Evolutionary conservation across 2,113 vertebrate species (phyloP).

Genomic region (Varanus salvator): DNA sequence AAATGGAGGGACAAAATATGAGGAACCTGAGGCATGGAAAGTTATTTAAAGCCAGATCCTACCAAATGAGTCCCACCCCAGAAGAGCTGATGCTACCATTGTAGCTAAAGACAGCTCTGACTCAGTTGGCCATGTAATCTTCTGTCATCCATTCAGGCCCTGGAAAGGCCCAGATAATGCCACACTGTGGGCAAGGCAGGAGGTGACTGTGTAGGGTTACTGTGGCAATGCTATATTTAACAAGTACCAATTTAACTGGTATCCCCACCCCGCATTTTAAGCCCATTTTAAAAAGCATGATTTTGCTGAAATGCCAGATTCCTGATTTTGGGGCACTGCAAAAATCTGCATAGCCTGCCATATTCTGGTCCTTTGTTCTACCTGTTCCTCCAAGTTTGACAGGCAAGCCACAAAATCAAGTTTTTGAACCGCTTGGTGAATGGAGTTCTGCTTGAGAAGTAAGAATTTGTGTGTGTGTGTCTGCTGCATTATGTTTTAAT

Average conservation of each 20-base stretch:
- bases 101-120: background rate
- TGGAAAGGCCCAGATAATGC: background rate
- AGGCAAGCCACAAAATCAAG: background rate
- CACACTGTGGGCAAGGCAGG: background rate
- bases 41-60: background rate
- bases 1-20: background rate
- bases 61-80: background rate
- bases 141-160: background rate
- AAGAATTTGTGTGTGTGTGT: background rate
- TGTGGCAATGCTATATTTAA: constrained; percentile 1
- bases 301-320: background rate
- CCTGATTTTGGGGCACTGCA: background rate
- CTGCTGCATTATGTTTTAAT: background rate
- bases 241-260: background rate
- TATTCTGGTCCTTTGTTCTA: no score
- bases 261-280: background rate
- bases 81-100: background rate
- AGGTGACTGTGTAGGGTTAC: background rate
- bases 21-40: background rate
- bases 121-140: background rate
- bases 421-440: background rate
- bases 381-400: background rate
- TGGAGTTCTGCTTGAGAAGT: background rate
- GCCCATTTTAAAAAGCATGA: background rate
- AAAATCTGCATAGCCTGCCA: background rate